phyloP scores from a whole-genome alignment of 2,113 vertebrate genomes.

The Xyrauchen texanus region DNA sequence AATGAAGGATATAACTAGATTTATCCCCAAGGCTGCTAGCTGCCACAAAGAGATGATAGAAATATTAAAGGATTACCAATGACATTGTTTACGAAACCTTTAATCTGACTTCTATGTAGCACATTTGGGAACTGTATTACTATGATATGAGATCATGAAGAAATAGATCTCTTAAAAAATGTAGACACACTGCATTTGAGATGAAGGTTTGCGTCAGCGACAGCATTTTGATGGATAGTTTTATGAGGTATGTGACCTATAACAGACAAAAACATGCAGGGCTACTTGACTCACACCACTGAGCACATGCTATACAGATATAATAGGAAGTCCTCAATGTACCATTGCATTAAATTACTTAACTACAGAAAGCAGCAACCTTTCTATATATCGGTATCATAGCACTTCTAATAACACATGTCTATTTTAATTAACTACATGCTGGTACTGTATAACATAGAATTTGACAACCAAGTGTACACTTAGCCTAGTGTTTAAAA shows the following conservation, averaged over 20 bases:
- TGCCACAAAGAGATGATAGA: too few relatives aligned
- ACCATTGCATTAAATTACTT: slow-evolving; percentile 53
- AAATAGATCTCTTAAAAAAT: not conserved
- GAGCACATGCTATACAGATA: slow-evolving; percentile 52
- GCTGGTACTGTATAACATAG: too few relatives aligned
- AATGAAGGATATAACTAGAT: too few relatives aligned
- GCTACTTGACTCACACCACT: slow-evolving; percentile 23
- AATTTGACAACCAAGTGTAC: too few relatives aligned
- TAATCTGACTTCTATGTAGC: not conserved
- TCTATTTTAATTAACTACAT: too few relatives aligned
- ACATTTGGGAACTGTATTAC: not conserved
- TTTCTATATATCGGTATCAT: too few relatives aligned
- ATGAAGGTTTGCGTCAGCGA: slow-evolving; percentile 19
- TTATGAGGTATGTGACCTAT: slow-evolving; percentile 65
- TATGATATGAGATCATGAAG: not conserved
- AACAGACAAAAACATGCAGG: slow-evolving; percentile 50
- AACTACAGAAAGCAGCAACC: not conserved
- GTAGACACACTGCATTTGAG: not conserved
- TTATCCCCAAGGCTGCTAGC: too few relatives aligned
- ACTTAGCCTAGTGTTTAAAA: not conserved
- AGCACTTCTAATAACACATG: too few relatives aligned
- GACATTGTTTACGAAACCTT: not conserved
- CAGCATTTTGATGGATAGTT: slow-evolving; percentile 56
- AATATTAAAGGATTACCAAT: not conserved
- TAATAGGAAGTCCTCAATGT: slow-evolving; percentile 49